These are phyloP conservation scores for Agrilus planipennis DNA, from an alignment of 1,140 invertebrate genomes.

Conservation along the genomic window DNA sequence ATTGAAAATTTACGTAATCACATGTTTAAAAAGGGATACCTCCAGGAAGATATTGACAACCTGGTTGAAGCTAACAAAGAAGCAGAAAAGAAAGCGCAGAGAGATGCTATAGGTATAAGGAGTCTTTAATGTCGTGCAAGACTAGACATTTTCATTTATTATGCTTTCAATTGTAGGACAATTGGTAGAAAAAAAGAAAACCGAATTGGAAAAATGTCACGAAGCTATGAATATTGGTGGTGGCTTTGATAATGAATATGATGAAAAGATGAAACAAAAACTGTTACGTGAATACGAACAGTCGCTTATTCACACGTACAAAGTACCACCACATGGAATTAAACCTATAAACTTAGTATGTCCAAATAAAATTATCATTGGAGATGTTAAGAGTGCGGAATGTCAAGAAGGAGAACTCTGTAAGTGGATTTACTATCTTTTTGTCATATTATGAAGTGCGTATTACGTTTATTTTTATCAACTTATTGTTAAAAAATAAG, in stretches of 20 bases:
- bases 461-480: neutral
- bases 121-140: neutral
- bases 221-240: conserved; percentile 29
- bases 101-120: conserved; percentile 22
- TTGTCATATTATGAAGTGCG: neutral
- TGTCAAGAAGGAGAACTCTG: too few species aligned
- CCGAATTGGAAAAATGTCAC: conserved; percentile 37
- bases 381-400: conserved; percentile 18
- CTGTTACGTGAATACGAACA: conserved; percentile 25
- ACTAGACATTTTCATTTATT: neutral
- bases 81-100: conserved; percentile 20
- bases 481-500: too few species aligned
- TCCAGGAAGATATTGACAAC: conserved; percentile 43
- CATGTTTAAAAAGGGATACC: conserved; percentile 43
- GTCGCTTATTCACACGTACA: conserved; percentile 15
- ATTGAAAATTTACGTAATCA: conserved; percentile 49
- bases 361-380: conserved; percentile 21
- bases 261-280: conserved; percentile 10
- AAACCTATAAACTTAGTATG: conserved; percentile 22
- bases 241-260: conserved; percentile 13
- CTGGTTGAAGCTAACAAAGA: conserved; percentile 20
- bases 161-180: conserved; percentile 18
- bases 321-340: conserved; percentile 25
- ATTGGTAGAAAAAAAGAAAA: conserved; percentile 33
- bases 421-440: too few species aligned